Conservation (phyloP, 1,140 invertebrate species). For the Ruditapes philippinarum region DNA sequence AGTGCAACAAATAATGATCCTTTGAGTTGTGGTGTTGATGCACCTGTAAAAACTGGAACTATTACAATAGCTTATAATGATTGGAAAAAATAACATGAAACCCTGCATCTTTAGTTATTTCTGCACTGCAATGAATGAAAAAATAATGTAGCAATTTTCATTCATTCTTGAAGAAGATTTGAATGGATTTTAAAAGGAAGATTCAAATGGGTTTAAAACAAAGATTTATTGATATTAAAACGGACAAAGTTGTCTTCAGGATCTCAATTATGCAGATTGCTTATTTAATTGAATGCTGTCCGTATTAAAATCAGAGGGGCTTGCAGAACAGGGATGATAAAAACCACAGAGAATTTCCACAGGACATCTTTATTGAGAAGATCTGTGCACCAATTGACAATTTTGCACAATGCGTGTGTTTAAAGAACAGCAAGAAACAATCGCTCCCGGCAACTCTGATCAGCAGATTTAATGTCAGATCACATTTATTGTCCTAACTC, state of each 20-base stretch:
- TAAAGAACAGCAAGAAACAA: conserved; percentile 32
- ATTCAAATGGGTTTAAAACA: conserved; percentile 7
- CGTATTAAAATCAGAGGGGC: not conserved
- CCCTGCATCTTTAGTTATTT: too few relatives aligned
- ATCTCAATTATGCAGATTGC: conserved; percentile 3
- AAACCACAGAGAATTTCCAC: conserved; percentile 18
- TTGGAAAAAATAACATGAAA: too few relatives aligned
- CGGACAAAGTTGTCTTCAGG: not conserved
- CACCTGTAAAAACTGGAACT: too few relatives aligned
- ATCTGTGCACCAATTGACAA: conserved; percentile 20
- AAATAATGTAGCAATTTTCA: too few relatives aligned
- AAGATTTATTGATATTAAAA: not conserved
- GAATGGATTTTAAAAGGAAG: not conserved
- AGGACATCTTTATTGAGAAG: conserved; percentile 38
- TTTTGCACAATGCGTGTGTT: conserved; percentile 5
- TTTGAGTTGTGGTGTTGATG: too few relatives aligned
- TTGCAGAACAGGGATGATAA: not conserved
- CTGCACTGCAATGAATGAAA: too few relatives aligned
- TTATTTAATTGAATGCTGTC: not conserved
- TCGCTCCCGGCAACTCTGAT: conserved; percentile 7
- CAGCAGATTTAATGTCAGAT: conserved; percentile 56
- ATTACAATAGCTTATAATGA: too few relatives aligned
- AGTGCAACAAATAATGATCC: too few relatives aligned
- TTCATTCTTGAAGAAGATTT: not conserved
- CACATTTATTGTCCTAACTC: conserved; percentile 65